phyloP scores from a whole-genome alignment of 2,113 vertebrate species.

The Perca flavescens region DNA sequence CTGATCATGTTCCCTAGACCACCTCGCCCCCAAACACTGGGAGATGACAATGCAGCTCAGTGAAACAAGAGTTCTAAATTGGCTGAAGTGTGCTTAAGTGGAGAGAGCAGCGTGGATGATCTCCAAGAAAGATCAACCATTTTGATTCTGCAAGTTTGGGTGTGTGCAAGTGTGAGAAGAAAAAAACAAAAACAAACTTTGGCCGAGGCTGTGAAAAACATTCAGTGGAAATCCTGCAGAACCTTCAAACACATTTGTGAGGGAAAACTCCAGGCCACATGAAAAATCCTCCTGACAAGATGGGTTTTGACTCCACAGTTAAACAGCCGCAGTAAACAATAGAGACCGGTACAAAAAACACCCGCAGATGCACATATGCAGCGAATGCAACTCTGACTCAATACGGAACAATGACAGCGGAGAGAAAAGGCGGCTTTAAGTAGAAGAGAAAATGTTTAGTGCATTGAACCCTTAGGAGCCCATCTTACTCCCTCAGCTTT shows the following conservation, averaged over 20 bases:
- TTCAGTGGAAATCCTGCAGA: slow-evolving; percentile 40
- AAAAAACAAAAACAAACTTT: slow-evolving; percentile 19
- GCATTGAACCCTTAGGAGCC: slow-evolving; percentile 40
- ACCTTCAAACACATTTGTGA: slow-evolving; percentile 43
- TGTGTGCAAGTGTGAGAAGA: slow-evolving; percentile 45
- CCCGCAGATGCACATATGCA: slow-evolving; percentile 42
- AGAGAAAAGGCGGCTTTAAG: slow-evolving; percentile 5
- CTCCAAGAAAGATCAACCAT: slow-evolving; percentile 21
- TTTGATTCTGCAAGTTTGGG: slow-evolving; percentile 17
- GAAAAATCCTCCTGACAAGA: slow-evolving; percentile 64
- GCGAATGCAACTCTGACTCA: slow-evolving; percentile 24
- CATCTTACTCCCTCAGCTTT: slow-evolving; percentile 29
- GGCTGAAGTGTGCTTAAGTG: slow-evolving; percentile 1
- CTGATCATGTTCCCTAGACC: slow-evolving; percentile 29
- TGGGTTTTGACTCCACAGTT: slow-evolving; percentile 52
- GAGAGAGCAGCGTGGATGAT: slow-evolving; percentile 30
- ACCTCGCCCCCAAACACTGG: slow-evolving; percentile 40
- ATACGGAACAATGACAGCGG: slow-evolving; percentile 15
- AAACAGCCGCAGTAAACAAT: slow-evolving; percentile 69
- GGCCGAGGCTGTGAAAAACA: slow-evolving; percentile 41
- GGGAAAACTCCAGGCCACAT: slow-evolving; percentile 58
- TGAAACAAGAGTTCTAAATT: slow-evolving; percentile 11
- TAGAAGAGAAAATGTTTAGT: slow-evolving; percentile 49
- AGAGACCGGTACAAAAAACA: slow-evolving; percentile 47
- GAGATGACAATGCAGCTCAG: slow-evolving; percentile 44